Evolutionary conservation across 1,140 invertebrate genomes (phyloP).

Genomic region (Drosophila kurseongensis): DNA sequence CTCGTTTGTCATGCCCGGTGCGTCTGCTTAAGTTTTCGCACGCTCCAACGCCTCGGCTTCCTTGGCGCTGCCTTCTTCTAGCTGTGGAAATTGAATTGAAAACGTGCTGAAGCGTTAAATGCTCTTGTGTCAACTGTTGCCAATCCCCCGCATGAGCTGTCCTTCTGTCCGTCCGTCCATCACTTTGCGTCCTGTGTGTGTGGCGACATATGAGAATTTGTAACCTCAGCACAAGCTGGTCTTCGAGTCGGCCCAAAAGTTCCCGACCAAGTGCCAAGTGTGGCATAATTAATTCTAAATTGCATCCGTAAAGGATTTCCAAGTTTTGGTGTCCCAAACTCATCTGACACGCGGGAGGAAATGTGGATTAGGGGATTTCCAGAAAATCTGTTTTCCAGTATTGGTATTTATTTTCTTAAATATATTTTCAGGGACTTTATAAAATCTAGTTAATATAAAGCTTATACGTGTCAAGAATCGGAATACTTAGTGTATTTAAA

Average conservation of each 20-base stretch:
- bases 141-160: constrained; percentile 48
- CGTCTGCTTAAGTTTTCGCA: constrained; percentile 78
- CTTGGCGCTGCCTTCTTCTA: constrained; percentile 59
- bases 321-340: constrained; percentile 11
- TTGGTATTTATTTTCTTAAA: not conserved
- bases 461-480: too few species aligned
- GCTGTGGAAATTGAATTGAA: constrained; percentile 82
- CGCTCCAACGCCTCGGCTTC: constrained; percentile 75
- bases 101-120: constrained; percentile 84
- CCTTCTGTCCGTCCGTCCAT: constrained; percentile 11
- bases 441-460: too few species aligned
- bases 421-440: not conserved
- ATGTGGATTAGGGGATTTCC: constrained; percentile 17
- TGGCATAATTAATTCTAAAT: constrained; percentile 76
- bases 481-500: too few species aligned
- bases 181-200: constrained; percentile 23
- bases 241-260: constrained; percentile 1
- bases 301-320: constrained; percentile 46
- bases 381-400: constrained; percentile 41
- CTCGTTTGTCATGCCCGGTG: constrained; percentile 80
- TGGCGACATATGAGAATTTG: constrained; percentile 82
- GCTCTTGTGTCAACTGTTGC: constrained; percentile 83
- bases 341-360: not conserved
- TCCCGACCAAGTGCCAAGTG: constrained; percentile 37
- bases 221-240: constrained; percentile 80